Evolutionary conservation across 2,888 invertebrate genomes (phyloP).

Genomic region (Trachelus iudaicus): DNA sequence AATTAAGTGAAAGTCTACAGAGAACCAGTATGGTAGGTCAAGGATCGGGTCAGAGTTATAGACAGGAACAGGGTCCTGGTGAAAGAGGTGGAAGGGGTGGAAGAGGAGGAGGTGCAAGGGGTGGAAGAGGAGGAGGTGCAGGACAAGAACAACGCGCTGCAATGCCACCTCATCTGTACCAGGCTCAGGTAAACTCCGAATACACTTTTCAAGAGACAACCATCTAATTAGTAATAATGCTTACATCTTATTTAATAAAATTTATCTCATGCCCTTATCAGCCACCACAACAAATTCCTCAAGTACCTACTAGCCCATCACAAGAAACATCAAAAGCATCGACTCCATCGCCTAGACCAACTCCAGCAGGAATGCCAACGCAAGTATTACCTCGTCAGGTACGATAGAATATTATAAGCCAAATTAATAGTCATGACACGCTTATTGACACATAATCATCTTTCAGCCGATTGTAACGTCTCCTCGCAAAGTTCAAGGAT

Average conservation of each 20-base stretch:
- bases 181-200: background rate
- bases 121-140: constrained; percentile 59
- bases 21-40: background rate
- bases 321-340: background rate
- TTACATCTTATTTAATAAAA: background rate
- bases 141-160: background rate
- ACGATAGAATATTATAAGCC: background rate
- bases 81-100: background rate
- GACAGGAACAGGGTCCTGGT: background rate
- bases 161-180: background rate
- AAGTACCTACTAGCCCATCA: background rate
- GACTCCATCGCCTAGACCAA: background rate
- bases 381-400: background rate
- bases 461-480: constrained; percentile 2
- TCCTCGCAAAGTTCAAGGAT: constrained; percentile 3
- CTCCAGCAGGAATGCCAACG: constrained; percentile 3
- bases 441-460: background rate
- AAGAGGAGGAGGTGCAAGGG: background rate
- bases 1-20: background rate
- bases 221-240: background rate
- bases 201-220: background rate
- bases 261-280: background rate
- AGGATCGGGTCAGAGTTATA: background rate
- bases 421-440: background rate
- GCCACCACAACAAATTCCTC: background rate